These are phyloP conservation scores for Neolamprologus modestus DNA, from an alignment of 2,113 vertebrate species.

Conservation along the genomic window DNA sequence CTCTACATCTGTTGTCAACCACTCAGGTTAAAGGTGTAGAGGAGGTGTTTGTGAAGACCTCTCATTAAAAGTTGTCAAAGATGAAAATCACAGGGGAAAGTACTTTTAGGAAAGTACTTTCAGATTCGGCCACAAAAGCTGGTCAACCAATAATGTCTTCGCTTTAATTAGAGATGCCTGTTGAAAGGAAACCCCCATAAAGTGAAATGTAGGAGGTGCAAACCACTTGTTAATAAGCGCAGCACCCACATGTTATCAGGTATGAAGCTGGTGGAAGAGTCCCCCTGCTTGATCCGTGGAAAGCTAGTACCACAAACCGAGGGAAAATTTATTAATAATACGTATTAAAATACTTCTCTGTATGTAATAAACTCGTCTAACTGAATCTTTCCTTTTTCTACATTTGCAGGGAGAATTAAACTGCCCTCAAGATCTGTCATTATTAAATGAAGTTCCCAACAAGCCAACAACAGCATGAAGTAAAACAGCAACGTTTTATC, in stretches of 20 bases:
- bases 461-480: not conserved
- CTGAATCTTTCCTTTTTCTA: not conserved
- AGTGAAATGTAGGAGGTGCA: not conserved
- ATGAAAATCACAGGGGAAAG: not conserved
- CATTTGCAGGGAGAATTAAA: not conserved
- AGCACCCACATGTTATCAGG: not conserved
- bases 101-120: not conserved
- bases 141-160: not conserved
- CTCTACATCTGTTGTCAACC: not conserved
- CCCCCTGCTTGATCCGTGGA: not conserved
- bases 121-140: not conserved
- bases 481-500: not conserved
- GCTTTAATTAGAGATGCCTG: not conserved
- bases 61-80: not conserved
- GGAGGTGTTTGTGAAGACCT: not conserved
- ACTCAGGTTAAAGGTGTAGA: not conserved
- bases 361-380: not conserved
- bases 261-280: not conserved
- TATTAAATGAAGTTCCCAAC: not conserved
- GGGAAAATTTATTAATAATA: not conserved
- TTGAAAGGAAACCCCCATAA: not conserved
- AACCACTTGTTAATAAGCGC: rapidly evolving
- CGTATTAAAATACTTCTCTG: not conserved
- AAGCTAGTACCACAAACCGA: rapidly evolving
- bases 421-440: not conserved